Evolutionary conservation across 2,888 invertebrate genomes (phyloP), one percentile per base, ranked within the genome.

Genomic region (Nectonema munidae): DNA sequence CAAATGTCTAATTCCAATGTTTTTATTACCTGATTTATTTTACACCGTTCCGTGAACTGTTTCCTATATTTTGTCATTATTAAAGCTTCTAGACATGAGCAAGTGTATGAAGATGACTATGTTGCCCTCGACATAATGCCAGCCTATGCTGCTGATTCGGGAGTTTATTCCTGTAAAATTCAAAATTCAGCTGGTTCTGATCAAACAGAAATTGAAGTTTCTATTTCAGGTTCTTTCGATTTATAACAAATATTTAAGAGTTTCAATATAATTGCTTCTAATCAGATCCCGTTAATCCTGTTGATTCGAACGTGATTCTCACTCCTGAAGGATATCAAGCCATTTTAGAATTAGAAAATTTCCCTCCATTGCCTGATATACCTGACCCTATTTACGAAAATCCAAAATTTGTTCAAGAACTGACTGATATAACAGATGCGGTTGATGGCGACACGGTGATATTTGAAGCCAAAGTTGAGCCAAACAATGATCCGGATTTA

Each of bases 381-480:
- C 35, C 35, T 16, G 35, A 34, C 9, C 19, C 17, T 11, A 20
- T 34, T 5, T 11, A 11, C 6, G 19, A 18, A 18, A 18, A 18
- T 11, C 35, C 35, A 5, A 5, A 16, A 11, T 34, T 34, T 19
- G 17, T 19, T 14, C 35, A 34, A 19, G 35, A 34, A 14, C 19
- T 34, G 14, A 15, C 35, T 20, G 35, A 34, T 14, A 34, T 34
- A 11, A 11, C 20, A 5, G 35, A 34, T 19, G 17, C 19, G 11
- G 19, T 19, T 11, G 35, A 34, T 34, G 35, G 35, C 11, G 35
- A 34, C 14, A 15, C 20, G 18, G 35, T 34, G 9, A 16, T 18
- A 20, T 34, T 34, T 19, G 35, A 34, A 15, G 35, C 35, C 14
- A 16, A 15, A 34, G 35, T 34, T 19, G 35, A 34, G 20, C 35